A percentile compares a stretch with the other conserved stretches of the same genome.
Conservation (phyloP, 35 echinoderm and acorn worm species). For the Lytechinus pictus region DNA sequence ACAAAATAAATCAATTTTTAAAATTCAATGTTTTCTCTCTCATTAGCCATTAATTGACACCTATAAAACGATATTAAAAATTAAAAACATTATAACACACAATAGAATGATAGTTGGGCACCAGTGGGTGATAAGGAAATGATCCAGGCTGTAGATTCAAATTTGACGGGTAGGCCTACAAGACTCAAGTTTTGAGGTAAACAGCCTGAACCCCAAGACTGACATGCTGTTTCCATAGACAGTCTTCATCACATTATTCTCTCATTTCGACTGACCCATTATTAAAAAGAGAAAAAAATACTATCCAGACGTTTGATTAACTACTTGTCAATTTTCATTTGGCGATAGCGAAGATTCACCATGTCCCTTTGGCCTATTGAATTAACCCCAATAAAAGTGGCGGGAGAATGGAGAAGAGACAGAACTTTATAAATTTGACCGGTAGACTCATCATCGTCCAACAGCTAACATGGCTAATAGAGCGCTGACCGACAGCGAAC, state of each 20-base stretch:
- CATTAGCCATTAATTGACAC: too few species aligned
- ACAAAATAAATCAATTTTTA: too few species aligned
- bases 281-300: background rate
- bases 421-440: background rate
- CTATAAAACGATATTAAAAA: too few species aligned
- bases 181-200: too few species aligned
- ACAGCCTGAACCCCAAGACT: background rate
- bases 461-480: background rate
- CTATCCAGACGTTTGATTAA: slow-evolving; percentile 7
- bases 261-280: background rate
- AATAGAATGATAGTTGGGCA: too few species aligned
- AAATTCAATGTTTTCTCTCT: too few species aligned
- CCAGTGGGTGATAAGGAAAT: too few species aligned
- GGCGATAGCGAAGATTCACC: background rate
- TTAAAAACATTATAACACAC: too few species aligned
- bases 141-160: too few species aligned
- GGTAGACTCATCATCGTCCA: background rate
- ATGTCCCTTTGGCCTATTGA: background rate
- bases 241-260: background rate
- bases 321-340: background rate
- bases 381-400: background rate
- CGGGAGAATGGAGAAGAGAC: background rate
- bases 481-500: background rate
- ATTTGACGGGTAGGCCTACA: too few species aligned
- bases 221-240: background rate